Percentiles rank a stretch among this genome's conserved stretches.
Evolutionary conservation across 2,797 vertebrate species (phyloP).

Genomic region (Moxostoma hubbsi): DNA sequence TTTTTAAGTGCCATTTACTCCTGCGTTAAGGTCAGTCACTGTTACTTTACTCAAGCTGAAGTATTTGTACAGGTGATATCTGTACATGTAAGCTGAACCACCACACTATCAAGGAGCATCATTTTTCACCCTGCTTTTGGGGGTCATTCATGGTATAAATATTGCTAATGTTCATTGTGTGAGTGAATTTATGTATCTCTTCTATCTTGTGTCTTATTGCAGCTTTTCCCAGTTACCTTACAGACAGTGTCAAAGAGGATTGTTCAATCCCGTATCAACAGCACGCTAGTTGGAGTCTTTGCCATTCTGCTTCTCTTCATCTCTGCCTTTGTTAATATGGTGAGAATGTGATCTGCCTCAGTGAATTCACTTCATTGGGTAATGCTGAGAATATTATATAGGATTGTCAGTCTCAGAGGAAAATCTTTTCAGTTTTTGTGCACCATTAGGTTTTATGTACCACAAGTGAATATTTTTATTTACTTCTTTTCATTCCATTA

Average conservation of each 20-base stretch:
- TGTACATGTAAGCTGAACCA: background rate
- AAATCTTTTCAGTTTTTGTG: too few species aligned
- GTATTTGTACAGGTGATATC: constrained; percentile 51
- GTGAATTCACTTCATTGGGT: background rate
- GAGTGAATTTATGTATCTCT: background rate
- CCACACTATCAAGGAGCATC: too few species aligned
- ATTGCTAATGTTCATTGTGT: background rate
- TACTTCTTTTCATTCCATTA: too few species aligned
- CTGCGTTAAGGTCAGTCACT: constrained; percentile 86
- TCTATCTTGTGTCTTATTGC: constrained; percentile 6
- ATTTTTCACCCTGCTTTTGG: too few species aligned
- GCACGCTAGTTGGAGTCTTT: constrained; percentile 87
- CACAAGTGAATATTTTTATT: too few species aligned
- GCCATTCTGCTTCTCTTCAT: constrained; percentile 91
- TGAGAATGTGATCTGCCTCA: constrained; percentile 63
- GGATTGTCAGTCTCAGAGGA: background rate
- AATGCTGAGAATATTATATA: background rate
- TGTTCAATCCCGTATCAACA: constrained; percentile 89
- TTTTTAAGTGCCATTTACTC: constrained; percentile 92
- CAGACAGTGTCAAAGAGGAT: constrained; percentile 88
- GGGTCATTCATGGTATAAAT: too few species aligned
- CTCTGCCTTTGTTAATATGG: constrained; percentile 92
- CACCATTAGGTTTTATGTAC: too few species aligned
- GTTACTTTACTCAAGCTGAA: constrained; percentile 40
- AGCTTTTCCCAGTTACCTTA: constrained; percentile 85